Conservation (phyloP, 2,888 invertebrate species). For the Tiliacea aurago region DNA sequence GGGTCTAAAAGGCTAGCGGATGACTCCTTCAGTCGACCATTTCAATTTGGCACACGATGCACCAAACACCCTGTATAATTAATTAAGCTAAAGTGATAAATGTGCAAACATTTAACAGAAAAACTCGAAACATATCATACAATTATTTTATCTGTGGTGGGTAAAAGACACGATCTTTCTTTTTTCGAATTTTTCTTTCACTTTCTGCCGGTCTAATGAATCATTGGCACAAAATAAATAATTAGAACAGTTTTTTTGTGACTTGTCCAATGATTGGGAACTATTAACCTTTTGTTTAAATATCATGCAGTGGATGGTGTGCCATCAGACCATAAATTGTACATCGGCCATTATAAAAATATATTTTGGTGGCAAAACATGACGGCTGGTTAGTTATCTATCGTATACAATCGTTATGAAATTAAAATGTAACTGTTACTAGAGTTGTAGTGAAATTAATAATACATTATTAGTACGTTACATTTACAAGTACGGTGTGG, state of each 20-base stretch:
- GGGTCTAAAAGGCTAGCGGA: too few species aligned
- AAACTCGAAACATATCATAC: conserved; percentile 5
- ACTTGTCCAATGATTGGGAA: too few species aligned
- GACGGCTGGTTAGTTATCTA: background rate
- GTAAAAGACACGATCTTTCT: background rate
- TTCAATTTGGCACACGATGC: too few species aligned
- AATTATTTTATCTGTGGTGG: conserved; percentile 17
- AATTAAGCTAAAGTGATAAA: conserved; percentile 32
- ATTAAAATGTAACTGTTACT: conserved; percentile 11
- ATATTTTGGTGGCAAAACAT: conserved; percentile 26
- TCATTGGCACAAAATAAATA: conserved; percentile 7
- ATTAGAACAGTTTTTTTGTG: conserved; percentile 14
- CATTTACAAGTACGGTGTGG: too few species aligned
- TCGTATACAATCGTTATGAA: conserved; percentile 28
- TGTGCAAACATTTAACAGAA: background rate
- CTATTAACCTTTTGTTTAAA: conserved; percentile 18
- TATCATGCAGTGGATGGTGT: conserved; percentile 3
- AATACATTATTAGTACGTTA: too few species aligned
- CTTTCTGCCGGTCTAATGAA: conserved; percentile 1
- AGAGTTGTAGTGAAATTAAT: background rate
- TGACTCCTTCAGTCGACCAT: too few species aligned
- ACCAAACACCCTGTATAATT: too few species aligned
- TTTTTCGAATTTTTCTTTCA: background rate
- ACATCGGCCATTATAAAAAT: conserved; percentile 5
- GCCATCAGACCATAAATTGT: conserved; percentile 14